Conservation (phyloP, 2,888 invertebrate genomes). For the Epinotia nisella region DNA sequence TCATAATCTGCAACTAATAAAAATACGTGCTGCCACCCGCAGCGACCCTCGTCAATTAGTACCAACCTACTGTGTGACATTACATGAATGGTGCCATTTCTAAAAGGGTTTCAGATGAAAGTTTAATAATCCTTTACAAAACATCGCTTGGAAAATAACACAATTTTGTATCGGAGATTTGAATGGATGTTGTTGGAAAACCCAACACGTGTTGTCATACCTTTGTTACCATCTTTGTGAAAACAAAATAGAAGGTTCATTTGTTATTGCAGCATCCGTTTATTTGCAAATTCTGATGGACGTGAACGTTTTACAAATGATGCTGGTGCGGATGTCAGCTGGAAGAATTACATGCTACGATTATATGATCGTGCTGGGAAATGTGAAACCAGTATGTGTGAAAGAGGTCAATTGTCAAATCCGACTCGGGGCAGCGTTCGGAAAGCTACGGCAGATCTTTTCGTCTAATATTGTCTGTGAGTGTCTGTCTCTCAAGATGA, state of each 20-base stretch:
- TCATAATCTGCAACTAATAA: conserved; percentile 3
- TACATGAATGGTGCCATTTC: conserved; percentile 52
- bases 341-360: no score
- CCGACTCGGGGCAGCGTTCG: no score
- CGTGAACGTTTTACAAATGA: conserved; percentile 57
- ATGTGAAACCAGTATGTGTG: no score
- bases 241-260: conserved; percentile 14
- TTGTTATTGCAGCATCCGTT: conserved; percentile 10
- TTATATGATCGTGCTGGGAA: no score
- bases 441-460: no score
- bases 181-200: not conserved
- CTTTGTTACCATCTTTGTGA: conserved; percentile 20
- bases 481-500: no score
- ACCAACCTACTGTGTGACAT: conserved; percentile 44
- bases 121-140: conserved; percentile 30
- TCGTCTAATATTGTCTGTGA: no score
- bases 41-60: conserved; percentile 58
- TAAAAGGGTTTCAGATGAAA: conserved; percentile 44
- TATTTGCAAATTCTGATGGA: conserved; percentile 47
- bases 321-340: conserved; percentile 1
- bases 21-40: conserved; percentile 30
- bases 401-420: no score
- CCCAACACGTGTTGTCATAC: conserved; percentile 27
- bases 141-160: conserved; percentile 18
- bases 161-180: conserved; percentile 8